Conservation (phyloP, 2,113 vertebrate genomes). For the Grammomys dolichurus region DNA sequence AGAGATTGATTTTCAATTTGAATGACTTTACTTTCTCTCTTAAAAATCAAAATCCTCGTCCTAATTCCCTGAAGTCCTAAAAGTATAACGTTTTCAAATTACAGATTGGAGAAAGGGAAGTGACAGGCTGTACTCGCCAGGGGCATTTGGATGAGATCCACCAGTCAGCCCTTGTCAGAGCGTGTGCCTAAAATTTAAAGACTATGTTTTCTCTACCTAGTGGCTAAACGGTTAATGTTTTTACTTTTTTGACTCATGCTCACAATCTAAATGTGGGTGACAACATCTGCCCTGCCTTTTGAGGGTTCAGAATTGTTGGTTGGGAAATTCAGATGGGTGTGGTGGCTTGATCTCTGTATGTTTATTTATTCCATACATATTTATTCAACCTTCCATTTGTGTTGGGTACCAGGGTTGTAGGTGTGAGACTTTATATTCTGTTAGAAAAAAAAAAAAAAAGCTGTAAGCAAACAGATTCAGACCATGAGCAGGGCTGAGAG, state of each 20-base stretch:
- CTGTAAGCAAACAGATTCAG: neutral
- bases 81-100: slow-evolving; percentile 51
- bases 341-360: neutral
- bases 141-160: neutral
- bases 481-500: accelerated
- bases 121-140: neutral
- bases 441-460: neutral
- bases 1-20: slow-evolving; percentile 69
- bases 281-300: accelerated
- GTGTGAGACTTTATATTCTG: neutral
- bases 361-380: neutral
- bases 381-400: neutral
- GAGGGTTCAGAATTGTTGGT: neutral
- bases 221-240: neutral
- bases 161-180: neutral
- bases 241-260: neutral
- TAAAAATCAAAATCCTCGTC: slow-evolving; percentile 56
- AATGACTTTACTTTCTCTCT: slow-evolving; percentile 69
- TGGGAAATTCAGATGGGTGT: neutral
- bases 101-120: slow-evolving; percentile 17
- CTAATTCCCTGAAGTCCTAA: slow-evolving; percentile 63
- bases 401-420: neutral
- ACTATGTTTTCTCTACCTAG: neutral
- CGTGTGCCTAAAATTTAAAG: neutral
- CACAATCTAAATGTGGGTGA: neutral